Base-by-base conservation (phyloP, 2,113 vertebrate species). In the Neogale vison region DNA sequence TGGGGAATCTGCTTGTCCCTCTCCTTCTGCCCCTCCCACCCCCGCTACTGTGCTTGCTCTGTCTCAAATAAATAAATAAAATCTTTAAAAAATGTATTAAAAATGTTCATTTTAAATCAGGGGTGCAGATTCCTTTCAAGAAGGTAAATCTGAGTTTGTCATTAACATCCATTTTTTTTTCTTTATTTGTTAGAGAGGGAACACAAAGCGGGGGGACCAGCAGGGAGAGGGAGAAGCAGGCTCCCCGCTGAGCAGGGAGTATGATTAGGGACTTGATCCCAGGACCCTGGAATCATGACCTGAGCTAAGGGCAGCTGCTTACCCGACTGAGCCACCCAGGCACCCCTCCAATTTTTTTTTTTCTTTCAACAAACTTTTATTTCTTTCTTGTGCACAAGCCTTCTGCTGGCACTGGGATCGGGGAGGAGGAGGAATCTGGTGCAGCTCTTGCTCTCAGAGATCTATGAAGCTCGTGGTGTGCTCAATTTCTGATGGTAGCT, bases 351-450 rank as follows among this genome's bases (percentile, higher is more conserved):
- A 50, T 55, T 55, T 57, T 59, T 15, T 50, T 15, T 47, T 36
- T 61, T 50, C 42, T 61, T 39, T n/a, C 17, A 63, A 26, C 55
- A 65, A 26, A 61, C 23, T 6, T 63, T 50, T 29, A 39, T 63
- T 65, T 95, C 23, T 45, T 20, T 74, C 31, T 76, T 76, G 4
- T 7, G 10, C 9, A 14, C 55, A 50, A 34, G 31, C 1, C 7
- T 18, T 55, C 79, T 4, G 6, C 15, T 9, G 14, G 55, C 29
- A 11, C 18, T 39, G 65, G 14, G 3, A 12, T 67, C 4, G 8
- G 55, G 24, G 6, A 1, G 11, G 4, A 6, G 1, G 11, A 4
- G 0, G 24, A 29, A 34, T 23, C 20, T 52, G 11, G 24, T 3
- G 3, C 17, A 77, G n/a, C 0, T 26, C 23, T 59, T 20, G 20